These are phyloP conservation scores for Amphiprion clarkii DNA, from an alignment of 2,797 vertebrate genomes.

Conservation along the genomic window DNA sequence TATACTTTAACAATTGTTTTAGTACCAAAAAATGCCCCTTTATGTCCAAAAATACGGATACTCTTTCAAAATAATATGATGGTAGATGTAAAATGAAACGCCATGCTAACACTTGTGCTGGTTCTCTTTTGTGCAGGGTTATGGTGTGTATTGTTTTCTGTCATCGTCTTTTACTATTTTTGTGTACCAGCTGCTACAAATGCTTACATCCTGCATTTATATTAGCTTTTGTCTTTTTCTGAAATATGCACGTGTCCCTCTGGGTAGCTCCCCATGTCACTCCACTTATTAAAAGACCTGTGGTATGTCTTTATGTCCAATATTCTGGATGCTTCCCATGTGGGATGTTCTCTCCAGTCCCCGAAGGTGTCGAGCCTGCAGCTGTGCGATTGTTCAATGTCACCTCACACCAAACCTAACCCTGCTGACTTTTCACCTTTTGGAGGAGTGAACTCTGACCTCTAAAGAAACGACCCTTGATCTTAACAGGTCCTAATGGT, in stretches of 20 bases:
- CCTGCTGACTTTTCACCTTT: slow-evolving; percentile 73
- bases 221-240: background rate
- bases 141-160: background rate
- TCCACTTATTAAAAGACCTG: slow-evolving; percentile 19
- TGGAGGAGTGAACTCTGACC: slow-evolving; percentile 73
- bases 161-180: background rate
- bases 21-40: slow-evolving; percentile 4
- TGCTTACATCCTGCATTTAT: background rate
- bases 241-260: background rate
- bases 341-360: slow-evolving; percentile 45
- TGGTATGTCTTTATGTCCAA: slow-evolving; percentile 46
- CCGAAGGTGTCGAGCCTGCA: slow-evolving; percentile 64
- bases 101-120: background rate
- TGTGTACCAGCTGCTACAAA: background rate
- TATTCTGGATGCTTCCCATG: slow-evolving; percentile 20
- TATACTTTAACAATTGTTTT: background rate
- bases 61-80: background rate
- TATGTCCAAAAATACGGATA: background rate
- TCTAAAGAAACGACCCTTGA: slow-evolving; percentile 74
- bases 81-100: background rate
- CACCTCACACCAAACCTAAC: slow-evolving; percentile 76
- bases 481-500: slow-evolving; percentile 81
- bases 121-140: background rate
- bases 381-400: slow-evolving; percentile 78
- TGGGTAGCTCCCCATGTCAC: slow-evolving; percentile 3